Conservation (phyloP, 2,888 invertebrate genomes). For the Papilio elwesi region DNA sequence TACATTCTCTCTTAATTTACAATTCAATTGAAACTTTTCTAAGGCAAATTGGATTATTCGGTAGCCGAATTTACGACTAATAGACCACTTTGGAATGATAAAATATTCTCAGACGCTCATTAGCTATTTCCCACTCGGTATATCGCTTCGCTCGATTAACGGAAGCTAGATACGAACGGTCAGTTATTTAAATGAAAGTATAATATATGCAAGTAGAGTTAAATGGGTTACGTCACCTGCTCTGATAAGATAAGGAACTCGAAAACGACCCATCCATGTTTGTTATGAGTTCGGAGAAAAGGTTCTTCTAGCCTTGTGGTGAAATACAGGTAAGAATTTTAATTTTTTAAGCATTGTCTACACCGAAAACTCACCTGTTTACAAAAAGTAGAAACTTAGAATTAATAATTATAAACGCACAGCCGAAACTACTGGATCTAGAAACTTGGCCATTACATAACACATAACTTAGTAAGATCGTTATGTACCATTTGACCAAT, state of each 20-base stretch:
- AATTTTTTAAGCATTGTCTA: neutral
- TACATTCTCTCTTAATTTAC: conserved; percentile 32
- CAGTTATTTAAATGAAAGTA: conserved; percentile 27
- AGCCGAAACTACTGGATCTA: too few species aligned
- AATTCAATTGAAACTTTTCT: conserved; percentile 34
- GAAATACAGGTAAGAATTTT: neutral
- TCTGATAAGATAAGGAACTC: conserved; percentile 26
- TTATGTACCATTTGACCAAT: too few species aligned
- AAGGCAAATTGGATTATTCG: conserved; percentile 33
- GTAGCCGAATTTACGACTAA: conserved; percentile 36
- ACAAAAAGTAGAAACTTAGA: too few species aligned
- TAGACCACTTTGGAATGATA: conserved; percentile 28
- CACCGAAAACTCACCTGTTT: neutral
- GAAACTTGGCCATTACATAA: too few species aligned
- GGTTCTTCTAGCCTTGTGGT: neutral
- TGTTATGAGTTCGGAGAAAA: conserved; percentile 4
- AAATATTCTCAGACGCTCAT: conserved; percentile 30
- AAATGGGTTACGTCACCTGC: conserved; percentile 36
- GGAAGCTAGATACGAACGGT: conserved; percentile 19
- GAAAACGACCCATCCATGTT: neutral
- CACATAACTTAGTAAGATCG: too few species aligned
- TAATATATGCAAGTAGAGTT: conserved; percentile 27
- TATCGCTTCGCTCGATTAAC: conserved; percentile 23
- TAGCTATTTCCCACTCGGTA: conserved; percentile 20
- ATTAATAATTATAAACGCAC: too few species aligned